Evolutionary conservation across 1,140 invertebrate genomes (phyloP).

Genomic region (Hyphantria cunea): DNA sequence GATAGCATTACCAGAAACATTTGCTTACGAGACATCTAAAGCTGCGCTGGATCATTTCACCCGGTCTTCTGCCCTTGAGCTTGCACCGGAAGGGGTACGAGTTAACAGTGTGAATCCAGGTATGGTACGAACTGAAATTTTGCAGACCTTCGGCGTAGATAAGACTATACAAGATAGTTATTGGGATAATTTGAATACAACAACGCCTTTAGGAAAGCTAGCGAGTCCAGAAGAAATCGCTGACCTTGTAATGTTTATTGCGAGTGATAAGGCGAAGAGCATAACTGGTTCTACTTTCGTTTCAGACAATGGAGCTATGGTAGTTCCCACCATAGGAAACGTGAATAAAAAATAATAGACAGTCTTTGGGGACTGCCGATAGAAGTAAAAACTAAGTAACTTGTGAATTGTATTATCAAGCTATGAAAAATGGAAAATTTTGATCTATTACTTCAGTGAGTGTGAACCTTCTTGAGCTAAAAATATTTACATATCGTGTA

Average conservation of each 20-base stretch:
- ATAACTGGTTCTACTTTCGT: slow-evolving; percentile 5
- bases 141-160: not conserved
- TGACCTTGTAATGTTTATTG: slow-evolving; percentile 3
- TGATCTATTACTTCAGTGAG: too few relatives aligned
- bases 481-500: too few relatives aligned
- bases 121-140: not conserved
- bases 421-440: too few relatives aligned
- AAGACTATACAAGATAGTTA: not conserved
- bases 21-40: slow-evolving; percentile 8
- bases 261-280: slow-evolving; percentile 1
- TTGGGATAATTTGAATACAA: not conserved
- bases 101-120: slow-evolving; percentile 16
- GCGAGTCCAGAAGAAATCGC: slow-evolving; percentile 1
- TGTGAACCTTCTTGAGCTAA: too few relatives aligned
- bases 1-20: not conserved
- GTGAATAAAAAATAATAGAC: too few relatives aligned
- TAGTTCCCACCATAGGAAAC: not conserved
- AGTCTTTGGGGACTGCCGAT: too few relatives aligned
- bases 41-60: slow-evolving; percentile 16
- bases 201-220: not conserved
- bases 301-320: not conserved
- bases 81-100: slow-evolving; percentile 5
- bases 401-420: too few relatives aligned
- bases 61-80: slow-evolving; percentile 7
- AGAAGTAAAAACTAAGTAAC: too few relatives aligned